These are phyloP conservation scores for Tholera decimalis DNA, from an alignment of 2,888 invertebrate genomes.

Conservation along the genomic window DNA sequence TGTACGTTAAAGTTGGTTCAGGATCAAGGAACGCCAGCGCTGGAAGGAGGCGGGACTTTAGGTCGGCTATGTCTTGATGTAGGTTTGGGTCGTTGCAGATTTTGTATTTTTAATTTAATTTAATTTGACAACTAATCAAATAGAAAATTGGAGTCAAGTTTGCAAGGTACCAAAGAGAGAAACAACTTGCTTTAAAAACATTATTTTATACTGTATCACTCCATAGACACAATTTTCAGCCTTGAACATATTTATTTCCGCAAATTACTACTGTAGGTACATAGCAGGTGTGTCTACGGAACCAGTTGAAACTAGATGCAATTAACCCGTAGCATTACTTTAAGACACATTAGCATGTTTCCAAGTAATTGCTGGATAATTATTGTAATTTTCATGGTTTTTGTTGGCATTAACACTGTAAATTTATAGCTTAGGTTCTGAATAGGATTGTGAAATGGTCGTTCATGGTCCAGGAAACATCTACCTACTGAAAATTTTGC, in stretches of 20 bases:
- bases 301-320: neutral
- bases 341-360: neutral
- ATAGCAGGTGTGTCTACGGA: slow-evolving; percentile 1
- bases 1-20: no score
- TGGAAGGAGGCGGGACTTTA: no score
- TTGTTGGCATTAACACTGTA: neutral
- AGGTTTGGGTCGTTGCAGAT: no score
- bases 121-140: no score
- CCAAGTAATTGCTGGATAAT: slow-evolving; percentile 5
- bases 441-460: neutral
- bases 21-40: no score
- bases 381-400: slow-evolving; percentile 6
- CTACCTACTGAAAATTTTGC: no score
- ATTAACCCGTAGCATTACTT: neutral
- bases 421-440: neutral
- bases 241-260: neutral
- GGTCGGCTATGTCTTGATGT: no score
- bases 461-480: no score
- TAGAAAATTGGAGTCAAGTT: no score
- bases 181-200: no score
- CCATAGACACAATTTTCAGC: neutral
- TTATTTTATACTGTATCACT: neutral
- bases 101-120: no score
- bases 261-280: neutral
- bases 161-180: no score